These are phyloP conservation scores for Tinamus guttatus DNA, from an alignment of 2,113 vertebrate species.

Conservation along the genomic window DNA sequence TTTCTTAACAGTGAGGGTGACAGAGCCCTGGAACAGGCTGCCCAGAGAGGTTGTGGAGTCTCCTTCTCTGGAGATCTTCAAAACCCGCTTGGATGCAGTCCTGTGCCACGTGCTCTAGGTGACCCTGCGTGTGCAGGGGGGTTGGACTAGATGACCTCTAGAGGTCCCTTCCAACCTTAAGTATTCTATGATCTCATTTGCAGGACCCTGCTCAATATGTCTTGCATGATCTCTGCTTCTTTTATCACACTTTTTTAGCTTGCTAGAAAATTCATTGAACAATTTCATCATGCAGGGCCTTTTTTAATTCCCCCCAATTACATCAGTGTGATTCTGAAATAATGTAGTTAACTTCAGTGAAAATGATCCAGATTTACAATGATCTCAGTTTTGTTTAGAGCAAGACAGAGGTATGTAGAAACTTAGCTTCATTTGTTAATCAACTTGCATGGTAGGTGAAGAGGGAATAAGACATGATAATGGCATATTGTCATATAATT, in stretches of 20 bases:
- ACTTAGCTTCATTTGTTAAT: not conserved
- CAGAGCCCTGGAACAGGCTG: too few relatives aligned
- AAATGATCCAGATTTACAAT: not conserved
- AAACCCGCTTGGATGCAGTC: too few relatives aligned
- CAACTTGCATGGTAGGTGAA: not conserved
- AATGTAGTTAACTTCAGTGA: not conserved
- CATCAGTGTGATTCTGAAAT: not conserved
- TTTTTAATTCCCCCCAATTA: not conserved
- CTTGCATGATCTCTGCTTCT: not conserved
- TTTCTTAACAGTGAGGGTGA: too few relatives aligned
- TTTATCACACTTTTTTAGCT: not conserved
- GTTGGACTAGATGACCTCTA: too few relatives aligned
- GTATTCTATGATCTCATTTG: too few relatives aligned
- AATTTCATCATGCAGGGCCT: not conserved
- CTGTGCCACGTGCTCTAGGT: too few relatives aligned
- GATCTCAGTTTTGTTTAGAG: not conserved
- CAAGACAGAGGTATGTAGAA: not conserved
- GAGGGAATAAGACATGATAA: not conserved
- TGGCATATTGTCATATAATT: not conserved
- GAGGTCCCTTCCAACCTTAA: too few relatives aligned
- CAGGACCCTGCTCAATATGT: rapidly evolving
- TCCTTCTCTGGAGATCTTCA: too few relatives aligned
- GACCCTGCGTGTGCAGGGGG: too few relatives aligned
- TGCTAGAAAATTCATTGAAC: not conserved
- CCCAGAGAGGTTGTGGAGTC: too few relatives aligned